Evolutionary conservation across 2,888 invertebrate species (phyloP).

Genomic region (Pseudoips prasinana): DNA sequence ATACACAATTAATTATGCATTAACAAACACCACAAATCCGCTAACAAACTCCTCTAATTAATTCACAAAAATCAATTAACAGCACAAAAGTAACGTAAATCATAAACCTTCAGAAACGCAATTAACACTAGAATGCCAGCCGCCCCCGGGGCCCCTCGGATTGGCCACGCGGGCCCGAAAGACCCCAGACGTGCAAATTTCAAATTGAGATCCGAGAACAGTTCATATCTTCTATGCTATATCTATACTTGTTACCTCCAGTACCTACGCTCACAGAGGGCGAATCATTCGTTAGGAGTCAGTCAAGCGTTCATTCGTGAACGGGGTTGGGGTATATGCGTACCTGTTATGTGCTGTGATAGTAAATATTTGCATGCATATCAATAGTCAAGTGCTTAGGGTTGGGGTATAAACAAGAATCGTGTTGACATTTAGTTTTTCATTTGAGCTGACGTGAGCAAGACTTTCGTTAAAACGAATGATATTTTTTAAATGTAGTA

Average conservation of each 20-base stretch:
- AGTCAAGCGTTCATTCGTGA: constrained; percentile 73
- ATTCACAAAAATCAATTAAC: constrained; percentile 35
- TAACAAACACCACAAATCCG: constrained; percentile 9
- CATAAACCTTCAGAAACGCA: constrained; percentile 67
- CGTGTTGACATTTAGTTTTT: constrained; percentile 33
- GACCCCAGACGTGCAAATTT: constrained; percentile 60
- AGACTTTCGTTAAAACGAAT: constrained; percentile 1
- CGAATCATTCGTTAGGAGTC: constrained; percentile 72
- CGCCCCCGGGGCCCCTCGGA: constrained; percentile 37
- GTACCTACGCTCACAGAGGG: constrained; percentile 39
- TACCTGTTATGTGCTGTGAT: constrained; percentile 70
- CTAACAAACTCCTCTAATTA: constrained; percentile 25
- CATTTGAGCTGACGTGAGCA: constrained; percentile 6
- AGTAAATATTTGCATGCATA: constrained; percentile 79
- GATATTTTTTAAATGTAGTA: too few relatives aligned
- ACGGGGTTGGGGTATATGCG: constrained; percentile 63
- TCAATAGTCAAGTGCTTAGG: constrained; percentile 56
- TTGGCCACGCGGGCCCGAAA: constrained; percentile 49
- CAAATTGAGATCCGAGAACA: constrained; percentile 59
- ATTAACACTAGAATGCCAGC: constrained; percentile 60
- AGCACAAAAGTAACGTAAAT: constrained; percentile 47
- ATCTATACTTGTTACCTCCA: constrained; percentile 22
- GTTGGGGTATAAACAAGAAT: constrained; percentile 33
- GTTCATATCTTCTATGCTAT: constrained; percentile 54
- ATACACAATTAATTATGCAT: constrained; percentile 1